Evolutionary conservation across 2,888 invertebrate species (phyloP), one percentile per base, ranked within the genome.

Genomic region (Hydropsyche betteni): DNA sequence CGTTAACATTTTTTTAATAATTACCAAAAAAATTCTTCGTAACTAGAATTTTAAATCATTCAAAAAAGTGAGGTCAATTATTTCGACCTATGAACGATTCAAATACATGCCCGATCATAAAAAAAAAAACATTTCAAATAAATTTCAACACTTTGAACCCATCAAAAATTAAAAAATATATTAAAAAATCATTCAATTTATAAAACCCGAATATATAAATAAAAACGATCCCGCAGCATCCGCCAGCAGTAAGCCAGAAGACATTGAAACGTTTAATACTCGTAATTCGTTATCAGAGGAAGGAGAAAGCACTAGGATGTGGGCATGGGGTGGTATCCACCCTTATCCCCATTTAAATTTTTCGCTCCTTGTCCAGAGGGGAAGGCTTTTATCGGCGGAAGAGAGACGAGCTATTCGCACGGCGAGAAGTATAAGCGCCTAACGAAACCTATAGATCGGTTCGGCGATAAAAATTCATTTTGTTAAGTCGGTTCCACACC

Each of bases 281-380:
- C 86, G 84, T 86, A 86, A 85, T 88, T 87, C 87, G 87, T 87
- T 88, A 88, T 88, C 87, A 86, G 85, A 81, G 61, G 50, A 34
- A 81, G 76, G 51, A 74, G 69, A 74, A 50, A 53, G 80, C 80
- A 82, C 36, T 82, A 82, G 85, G 84, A 50, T 34, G 36, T n/a
- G 69, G 38, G 24, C 61, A 68, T 24, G 24, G 24, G 73, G 68
- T 14, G 71, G 73, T 64, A 4, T 24, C 50, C 72, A 83, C 68
- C 74, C 70, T 44, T 4, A 44, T 4, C 44, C 6, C 44, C 6
- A 6, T 44, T 52, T 61, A 55, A 16, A 55, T 6, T 16, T 6
- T 6, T 55, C 55, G 6, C 55, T 14, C 55, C 55, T n/a, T 55
- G 61, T 61, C 24, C 44, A 33, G 34, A 16, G 16, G 64, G 64